phyloP scores from a whole-genome alignment of 2,888 invertebrate species.

The Thera obeliscata region DNA sequence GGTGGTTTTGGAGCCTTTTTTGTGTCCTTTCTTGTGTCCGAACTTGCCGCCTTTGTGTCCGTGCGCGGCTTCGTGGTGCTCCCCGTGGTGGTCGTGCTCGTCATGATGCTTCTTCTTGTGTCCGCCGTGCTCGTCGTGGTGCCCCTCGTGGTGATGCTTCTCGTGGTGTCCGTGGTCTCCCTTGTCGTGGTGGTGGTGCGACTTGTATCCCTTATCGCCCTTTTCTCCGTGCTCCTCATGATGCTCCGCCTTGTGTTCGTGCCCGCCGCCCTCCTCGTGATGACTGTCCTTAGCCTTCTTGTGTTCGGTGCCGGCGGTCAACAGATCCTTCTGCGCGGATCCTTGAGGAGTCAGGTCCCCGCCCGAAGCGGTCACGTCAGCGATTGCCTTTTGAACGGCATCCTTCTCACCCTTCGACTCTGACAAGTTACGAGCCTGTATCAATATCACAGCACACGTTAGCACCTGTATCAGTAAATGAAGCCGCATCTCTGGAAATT shows the following conservation, averaged over 20 bases:
- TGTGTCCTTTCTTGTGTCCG: slow-evolving; percentile 92
- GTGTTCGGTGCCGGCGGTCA: slow-evolving; percentile 80
- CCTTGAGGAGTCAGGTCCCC: slow-evolving; percentile 49
- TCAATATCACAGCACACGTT: slow-evolving; percentile 58
- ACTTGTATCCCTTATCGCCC: slow-evolving; percentile 91
- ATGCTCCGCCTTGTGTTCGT: slow-evolving; percentile 87
- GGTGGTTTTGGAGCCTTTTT: slow-evolving; percentile 92
- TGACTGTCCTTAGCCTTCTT: slow-evolving; percentile 77
- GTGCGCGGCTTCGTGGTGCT: slow-evolving; percentile 91
- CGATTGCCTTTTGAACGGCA: slow-evolving; percentile 38
- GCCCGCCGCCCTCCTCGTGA: slow-evolving; percentile 88
- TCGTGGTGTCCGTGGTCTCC: slow-evolving; percentile 91
- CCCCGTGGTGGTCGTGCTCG: slow-evolving; percentile 89
- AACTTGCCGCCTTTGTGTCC: slow-evolving; percentile 92
- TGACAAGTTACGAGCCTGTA: slow-evolving; percentile 64
- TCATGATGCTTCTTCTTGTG: slow-evolving; percentile 93
- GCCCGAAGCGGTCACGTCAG: slow-evolving; percentile 45
- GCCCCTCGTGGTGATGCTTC: slow-evolving; percentile 90
- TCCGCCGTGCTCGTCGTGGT: slow-evolving; percentile 90
- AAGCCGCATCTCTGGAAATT: slow-evolving; percentile 66
- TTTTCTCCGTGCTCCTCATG: slow-evolving; percentile 90
- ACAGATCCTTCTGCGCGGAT: slow-evolving; percentile 61
- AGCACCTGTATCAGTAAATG: slow-evolving; percentile 61
- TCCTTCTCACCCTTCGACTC: slow-evolving; percentile 57
- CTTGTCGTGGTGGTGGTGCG: slow-evolving; percentile 90